A percentile compares a stretch with the other conserved stretches of the same genome.
phyloP scores from a whole-genome alignment of 2,113 vertebrate species.

The Phodopus roborovskii region DNA sequence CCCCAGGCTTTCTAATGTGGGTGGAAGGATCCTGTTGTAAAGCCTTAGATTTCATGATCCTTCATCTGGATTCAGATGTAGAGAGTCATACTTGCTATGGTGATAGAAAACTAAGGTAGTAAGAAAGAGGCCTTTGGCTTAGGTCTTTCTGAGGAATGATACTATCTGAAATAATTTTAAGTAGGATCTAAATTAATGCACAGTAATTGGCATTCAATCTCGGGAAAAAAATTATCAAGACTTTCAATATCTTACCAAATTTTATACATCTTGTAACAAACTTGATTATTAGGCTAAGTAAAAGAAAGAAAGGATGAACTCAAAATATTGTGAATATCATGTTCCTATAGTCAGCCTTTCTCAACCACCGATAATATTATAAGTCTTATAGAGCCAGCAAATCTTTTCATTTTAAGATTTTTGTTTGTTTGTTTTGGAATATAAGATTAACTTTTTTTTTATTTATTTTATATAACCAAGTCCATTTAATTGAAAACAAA shows the following conservation, averaged over 20 bases:
- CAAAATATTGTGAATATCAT: conserved; percentile 1
- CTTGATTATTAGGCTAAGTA: neutral
- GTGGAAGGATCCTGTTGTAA: neutral
- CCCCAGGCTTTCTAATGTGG: neutral
- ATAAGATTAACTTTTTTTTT: too few relatives aligned
- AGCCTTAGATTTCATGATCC: neutral
- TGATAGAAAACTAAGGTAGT: neutral
- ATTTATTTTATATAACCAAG: too few relatives aligned
- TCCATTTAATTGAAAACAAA: too few relatives aligned
- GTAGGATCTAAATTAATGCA: neutral
- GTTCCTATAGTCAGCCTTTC: conserved; percentile 2
- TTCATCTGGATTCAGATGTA: neutral
- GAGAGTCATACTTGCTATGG: accelerated
- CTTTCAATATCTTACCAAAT: neutral
- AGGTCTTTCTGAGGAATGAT: neutral
- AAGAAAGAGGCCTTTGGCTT: neutral
- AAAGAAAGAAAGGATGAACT: too few relatives aligned
- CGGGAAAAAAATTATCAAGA: neutral
- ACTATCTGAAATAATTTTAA: neutral
- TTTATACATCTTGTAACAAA: neutral
- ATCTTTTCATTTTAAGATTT: neutral
- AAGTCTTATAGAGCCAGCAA: neutral
- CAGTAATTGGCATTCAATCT: neutral
- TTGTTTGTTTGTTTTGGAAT: too few relatives aligned
- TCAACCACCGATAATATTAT: neutral